A percentile compares a stretch with the other conserved stretches of the same genome.
Evolutionary conservation across 2,888 invertebrate genomes (phyloP).

Genomic region (Lysandra bellargus): DNA sequence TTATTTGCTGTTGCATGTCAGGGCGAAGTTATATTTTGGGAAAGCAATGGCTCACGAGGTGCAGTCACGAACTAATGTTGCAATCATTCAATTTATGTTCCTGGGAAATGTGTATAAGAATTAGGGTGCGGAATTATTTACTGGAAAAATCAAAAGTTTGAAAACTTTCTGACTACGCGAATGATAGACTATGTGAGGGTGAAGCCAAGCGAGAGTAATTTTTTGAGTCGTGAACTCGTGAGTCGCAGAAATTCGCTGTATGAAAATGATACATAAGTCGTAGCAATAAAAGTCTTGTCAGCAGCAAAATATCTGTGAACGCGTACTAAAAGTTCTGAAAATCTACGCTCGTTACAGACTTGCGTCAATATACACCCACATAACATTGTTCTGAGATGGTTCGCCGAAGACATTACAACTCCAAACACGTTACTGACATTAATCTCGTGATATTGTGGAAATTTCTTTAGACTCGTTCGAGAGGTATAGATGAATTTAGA

Average conservation of each 20-base stretch:
- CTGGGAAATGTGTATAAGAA: background rate
- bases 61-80: background rate
- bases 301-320: background rate
- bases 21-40: background rate
- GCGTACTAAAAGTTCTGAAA: background rate
- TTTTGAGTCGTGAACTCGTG: no score
- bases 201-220: no score
- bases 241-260: no score
- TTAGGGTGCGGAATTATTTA: background rate
- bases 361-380: slow-evolving; percentile 3
- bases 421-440: background rate
- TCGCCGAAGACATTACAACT: background rate
- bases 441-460: background rate
- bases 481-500: no score
- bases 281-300: background rate
- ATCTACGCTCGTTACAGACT: background rate
- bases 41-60: background rate
- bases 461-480: background rate
- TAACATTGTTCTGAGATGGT: background rate
- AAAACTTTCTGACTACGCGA: background rate
- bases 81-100: background rate
- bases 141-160: background rate
- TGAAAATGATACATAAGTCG: no score
- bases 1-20: background rate
- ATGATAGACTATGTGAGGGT: no score